Conservation (phyloP, 2,888 invertebrate genomes). For the Cataglyphis cursor region DNA sequence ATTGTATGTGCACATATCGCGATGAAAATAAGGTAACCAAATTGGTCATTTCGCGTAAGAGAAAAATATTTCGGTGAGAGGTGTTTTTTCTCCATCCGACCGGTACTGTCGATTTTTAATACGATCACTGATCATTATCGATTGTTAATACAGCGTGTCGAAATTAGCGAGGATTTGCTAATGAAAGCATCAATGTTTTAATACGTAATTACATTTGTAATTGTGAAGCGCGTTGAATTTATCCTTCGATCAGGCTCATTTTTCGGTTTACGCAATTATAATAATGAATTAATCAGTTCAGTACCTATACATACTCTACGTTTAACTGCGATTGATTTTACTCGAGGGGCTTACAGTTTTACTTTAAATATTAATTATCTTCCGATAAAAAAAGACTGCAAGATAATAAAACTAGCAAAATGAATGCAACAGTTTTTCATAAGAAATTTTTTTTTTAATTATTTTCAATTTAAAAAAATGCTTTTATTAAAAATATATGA, state of each 20-base stretch:
- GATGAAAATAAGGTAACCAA: slow-evolving; percentile 66
- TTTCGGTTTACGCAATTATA: neutral
- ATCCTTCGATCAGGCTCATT: neutral
- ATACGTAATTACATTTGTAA: slow-evolving; percentile 5
- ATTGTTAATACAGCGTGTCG: neutral
- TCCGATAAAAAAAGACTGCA: neutral
- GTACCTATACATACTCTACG: neutral
- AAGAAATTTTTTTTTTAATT: neutral
- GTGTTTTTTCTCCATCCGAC: neutral
- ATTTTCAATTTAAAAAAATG: neutral
- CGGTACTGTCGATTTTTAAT: neutral
- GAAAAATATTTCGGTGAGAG: neutral
- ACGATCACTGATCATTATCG: neutral
- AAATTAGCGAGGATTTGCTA: neutral
- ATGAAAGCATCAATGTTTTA: slow-evolving; percentile 19
- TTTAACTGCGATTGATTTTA: neutral
- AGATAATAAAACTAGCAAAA: no score
- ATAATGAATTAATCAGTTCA: neutral
- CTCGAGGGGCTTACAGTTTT: neutral
- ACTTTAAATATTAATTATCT: neutral
- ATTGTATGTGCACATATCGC: slow-evolving; percentile 54
- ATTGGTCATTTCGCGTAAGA: slow-evolving; percentile 36
- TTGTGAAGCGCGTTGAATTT: neutral
- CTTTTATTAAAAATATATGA: neutral
- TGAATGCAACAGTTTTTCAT: no score